A percentile compares a stretch with the other conserved stretches of the same genome.
phyloP scores from a whole-genome alignment of 64 coral and sea anemone genomes.

The Anthopleura sola region DNA sequence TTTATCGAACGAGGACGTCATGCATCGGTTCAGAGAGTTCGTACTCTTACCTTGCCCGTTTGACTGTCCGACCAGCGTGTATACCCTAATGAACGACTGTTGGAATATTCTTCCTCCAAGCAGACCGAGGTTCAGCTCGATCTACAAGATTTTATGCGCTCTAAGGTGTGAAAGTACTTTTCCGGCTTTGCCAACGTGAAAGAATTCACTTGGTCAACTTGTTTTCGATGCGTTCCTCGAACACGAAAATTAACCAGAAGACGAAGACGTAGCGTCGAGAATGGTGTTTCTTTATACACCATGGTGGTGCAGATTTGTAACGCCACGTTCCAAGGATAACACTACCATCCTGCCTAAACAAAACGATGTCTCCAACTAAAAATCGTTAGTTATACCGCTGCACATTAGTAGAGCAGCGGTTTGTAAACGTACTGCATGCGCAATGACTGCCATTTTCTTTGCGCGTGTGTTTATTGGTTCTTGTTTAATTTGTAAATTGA shows the following conservation, averaged over 20 bases:
- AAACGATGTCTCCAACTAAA: neutral
- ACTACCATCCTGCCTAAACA: neutral
- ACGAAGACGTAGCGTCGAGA: neutral
- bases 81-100: constrained; percentile 86
- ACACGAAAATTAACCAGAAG: neutral
- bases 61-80: constrained; percentile 68
- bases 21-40: constrained; percentile 61
- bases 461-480: neutral
- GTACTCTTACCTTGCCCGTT: constrained; percentile 53
- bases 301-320: neutral
- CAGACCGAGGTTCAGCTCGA: constrained; percentile 76
- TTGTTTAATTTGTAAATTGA: too few species aligned
- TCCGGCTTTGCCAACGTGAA: neutral
- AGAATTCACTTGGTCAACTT: neutral
- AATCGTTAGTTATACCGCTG: neutral
- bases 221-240: neutral
- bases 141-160: constrained; percentile 54
- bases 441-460: neutral
- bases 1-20: constrained; percentile 69
- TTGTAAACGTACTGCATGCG: neutral
- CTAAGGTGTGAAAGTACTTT: constrained; percentile 35
- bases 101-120: constrained; percentile 87
- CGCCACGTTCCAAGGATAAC: neutral
- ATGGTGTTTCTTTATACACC: neutral
- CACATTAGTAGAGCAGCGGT: neutral